Percentiles rank a stretch among this genome's conserved stretches.
These are phyloP conservation scores for Drosophila meridiana DNA, from an alignment of 2,888 invertebrate genomes.

Conservation along the genomic window DNA sequence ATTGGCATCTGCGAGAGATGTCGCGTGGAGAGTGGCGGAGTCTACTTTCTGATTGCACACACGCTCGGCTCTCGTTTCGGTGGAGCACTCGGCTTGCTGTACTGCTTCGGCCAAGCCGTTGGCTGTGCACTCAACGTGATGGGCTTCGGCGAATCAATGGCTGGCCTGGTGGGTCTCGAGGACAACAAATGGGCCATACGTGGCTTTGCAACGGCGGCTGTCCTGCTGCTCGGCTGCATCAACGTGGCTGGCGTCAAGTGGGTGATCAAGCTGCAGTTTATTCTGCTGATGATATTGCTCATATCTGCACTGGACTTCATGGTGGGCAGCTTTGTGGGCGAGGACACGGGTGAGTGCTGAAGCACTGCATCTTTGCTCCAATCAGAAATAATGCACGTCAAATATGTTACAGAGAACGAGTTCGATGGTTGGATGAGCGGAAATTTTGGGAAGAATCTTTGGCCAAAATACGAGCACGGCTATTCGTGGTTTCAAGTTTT, in stretches of 20 bases:
- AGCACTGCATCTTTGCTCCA: not conserved
- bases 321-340: constrained; percentile 95
- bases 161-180: constrained; percentile 90
- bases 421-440: constrained; percentile 94
- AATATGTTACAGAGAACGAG: constrained; percentile 87
- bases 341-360: constrained; percentile 87
- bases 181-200: constrained; percentile 92
- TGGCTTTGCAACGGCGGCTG: constrained; percentile 94
- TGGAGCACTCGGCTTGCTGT: constrained; percentile 95
- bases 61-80: constrained; percentile 97
- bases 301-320: constrained; percentile 96
- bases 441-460: constrained; percentile 92
- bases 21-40: constrained; percentile 98
- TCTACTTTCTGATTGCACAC: constrained; percentile 97
- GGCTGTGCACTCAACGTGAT: constrained; percentile 98
- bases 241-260: constrained; percentile 99
- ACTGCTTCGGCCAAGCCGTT: constrained; percentile 98
- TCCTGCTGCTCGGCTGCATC: constrained; percentile 93
- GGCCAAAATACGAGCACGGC: constrained; percentile 91
- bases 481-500: constrained; percentile 98
- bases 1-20: constrained; percentile 98
- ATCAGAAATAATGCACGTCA: no score
- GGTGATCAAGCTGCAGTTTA: constrained; percentile 98
- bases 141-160: constrained; percentile 98
- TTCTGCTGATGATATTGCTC: constrained; percentile 93